Base-by-base conservation (phyloP, 2,888 invertebrate species). In the Leucophora obtusa region DNA sequence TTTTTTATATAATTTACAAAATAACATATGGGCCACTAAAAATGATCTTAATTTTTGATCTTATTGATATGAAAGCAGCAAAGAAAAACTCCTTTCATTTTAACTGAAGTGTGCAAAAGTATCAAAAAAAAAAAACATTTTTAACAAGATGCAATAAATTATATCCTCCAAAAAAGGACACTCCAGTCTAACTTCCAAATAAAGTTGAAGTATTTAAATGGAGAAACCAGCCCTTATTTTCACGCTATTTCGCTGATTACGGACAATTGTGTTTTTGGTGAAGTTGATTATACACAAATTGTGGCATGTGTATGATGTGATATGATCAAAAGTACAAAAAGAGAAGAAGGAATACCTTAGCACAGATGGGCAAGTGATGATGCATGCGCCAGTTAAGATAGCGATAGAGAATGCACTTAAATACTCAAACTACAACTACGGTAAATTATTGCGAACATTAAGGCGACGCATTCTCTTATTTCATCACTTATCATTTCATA, bases 41-140 rank as follows among this genome's bases (percentile, higher is more conserved):
- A 73, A 68, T 80, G 84, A 87, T 85, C 86, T 85, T 85, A 87
- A 87, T 87, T 86, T 85, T 84, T 81, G 85, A 87, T 83, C 84
- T 79, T 69, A 28, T 68, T 65, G 54, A 66, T 50, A 68, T 63
- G 28, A 59, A 72, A 70, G 58, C 15, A 69, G 28, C 63, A 53
- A 69, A 28, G 28, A 60, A 63, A 75, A 70, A 11, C 62, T 76
- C 43, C 54, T 66, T 65, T 60, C 21, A 21, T 21, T 66, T 54
- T 70, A 38, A n/a, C 9, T 68, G 35, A 56, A 68, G 68, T 74
- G 74, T 68, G 72, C 78, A 62, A 74, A 80, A 71, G 33, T 33
- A 68, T 10, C 17, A 63, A 58, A 58, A n/a, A 65, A 9, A 10
- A 63, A 60, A 47, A 10, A 33, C 11, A 18, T 43, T 73, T n/a